Evolutionary conservation across 2,888 invertebrate species (phyloP), one percentile per base, ranked within the genome.

Genomic region (Drosophila antonietae): DNA sequence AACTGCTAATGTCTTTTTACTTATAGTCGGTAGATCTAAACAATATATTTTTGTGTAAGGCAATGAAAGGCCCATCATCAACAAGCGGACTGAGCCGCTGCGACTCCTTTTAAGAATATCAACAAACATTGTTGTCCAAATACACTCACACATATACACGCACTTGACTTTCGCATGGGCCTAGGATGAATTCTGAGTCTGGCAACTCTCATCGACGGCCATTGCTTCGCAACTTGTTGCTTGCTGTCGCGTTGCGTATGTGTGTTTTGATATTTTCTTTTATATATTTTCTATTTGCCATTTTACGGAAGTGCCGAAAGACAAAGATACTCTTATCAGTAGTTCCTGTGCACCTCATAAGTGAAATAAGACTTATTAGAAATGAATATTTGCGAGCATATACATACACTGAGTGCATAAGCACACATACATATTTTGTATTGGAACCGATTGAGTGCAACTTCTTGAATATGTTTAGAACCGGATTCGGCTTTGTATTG

Each of bases 171-270:
- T 78, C 65, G 69, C 64, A 66, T 72, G 58, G 61, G 52, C 62
- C 71, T 61, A 39, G 68, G 72, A 80, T 75, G 80, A 75, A 83
- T 78, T 78, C 75, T 70, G 33, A 70, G 77, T 79, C 74, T 79
- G 89, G 87, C 84, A 84, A 84, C 89, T 77, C 89, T 84, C 65
- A 71, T 78, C 81, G 82, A 83, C 83, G 83, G 83, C 83, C 83
- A 83, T 84, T 84, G 86, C 88, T 87, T 83, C 73, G 81, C 88
- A 84, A 84, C 84, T 84, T 89, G 84, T 84, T 84, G 84, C 89
- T 84, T 71, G 78, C 73, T 79, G 78, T 75, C 80, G 70, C 75
- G 71, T 67, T 68, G 73, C 63, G 71, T 83, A 52, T 73, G 68
- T 73, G 58, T 79, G 49, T 69, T 75, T 80, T 63, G 65, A 68